Conservation (phyloP, 2,888 invertebrate species). For the Hermaeophaga mercurialis region DNA sequence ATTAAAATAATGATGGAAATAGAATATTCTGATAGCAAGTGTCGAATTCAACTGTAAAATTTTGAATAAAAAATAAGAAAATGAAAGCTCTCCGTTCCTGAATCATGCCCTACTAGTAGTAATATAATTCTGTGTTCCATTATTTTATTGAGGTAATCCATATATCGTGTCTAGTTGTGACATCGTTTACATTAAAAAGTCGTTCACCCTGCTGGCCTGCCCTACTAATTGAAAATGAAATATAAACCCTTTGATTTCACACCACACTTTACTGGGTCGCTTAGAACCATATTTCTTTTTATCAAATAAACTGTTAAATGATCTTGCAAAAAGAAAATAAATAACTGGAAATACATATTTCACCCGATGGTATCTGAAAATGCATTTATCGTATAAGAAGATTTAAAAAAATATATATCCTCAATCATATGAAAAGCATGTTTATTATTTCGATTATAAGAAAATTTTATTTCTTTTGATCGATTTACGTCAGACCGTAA, state of each 20-base stretch:
- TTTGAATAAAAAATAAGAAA: no score
- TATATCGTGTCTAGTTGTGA: constrained; percentile 26
- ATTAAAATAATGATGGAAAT: no score
- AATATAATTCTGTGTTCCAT: background rate
- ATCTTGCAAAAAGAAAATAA: background rate
- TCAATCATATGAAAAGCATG: no score
- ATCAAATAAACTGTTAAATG: background rate
- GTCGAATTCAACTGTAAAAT: no score
- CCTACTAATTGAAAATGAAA: constrained; percentile 12
- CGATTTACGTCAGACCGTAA: no score
- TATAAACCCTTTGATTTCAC: constrained; percentile 3
- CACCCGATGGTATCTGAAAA: no score
- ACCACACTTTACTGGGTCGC: background rate
- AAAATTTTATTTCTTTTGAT: no score
- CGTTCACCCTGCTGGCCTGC: constrained; percentile 16
- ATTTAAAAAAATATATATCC: no score
- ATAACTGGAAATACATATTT: no score
- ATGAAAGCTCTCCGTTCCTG: background rate
- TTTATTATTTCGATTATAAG: no score
- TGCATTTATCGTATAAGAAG: no score
- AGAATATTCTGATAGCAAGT: no score
- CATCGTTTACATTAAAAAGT: constrained; percentile 22
- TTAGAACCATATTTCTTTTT: constrained; percentile 1
- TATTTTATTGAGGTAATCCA: constrained; percentile 4
- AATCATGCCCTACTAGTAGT: background rate